Evolutionary conservation across 2,888 invertebrate species (phyloP).

Genomic region (Coremacera marginata): DNA sequence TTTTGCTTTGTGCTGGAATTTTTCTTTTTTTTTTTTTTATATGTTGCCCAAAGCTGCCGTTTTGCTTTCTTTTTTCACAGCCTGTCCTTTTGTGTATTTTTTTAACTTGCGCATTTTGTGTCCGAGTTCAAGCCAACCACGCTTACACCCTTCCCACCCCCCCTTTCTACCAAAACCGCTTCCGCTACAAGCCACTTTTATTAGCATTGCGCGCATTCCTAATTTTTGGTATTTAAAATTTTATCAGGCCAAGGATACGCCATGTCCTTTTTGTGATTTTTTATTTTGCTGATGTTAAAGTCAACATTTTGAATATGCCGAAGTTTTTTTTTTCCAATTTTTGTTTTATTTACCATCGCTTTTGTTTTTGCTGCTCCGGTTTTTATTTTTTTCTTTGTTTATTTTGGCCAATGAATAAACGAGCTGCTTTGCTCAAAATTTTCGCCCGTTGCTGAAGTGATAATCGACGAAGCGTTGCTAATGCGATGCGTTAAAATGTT

Average conservation of each 20-base stretch:
- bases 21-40: too few relatives aligned
- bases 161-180: neutral
- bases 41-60: too few relatives aligned
- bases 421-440: neutral
- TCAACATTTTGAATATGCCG: too few relatives aligned
- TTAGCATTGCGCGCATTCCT: constrained; percentile 8
- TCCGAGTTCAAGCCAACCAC: too few relatives aligned
- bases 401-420: neutral
- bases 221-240: constrained; percentile 7
- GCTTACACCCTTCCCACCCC: neutral
- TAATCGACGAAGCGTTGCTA: constrained; percentile 18
- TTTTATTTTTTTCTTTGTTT: neutral
- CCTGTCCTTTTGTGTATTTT: too few relatives aligned
- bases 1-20: too few relatives aligned
- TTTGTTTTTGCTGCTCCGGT: neutral
- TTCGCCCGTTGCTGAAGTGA: neutral
- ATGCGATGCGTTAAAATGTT: constrained; percentile 13
- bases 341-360: neutral
- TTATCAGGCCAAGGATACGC: constrained; percentile 1
- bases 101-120: too few relatives aligned
- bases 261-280: neutral
- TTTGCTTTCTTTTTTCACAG: too few relatives aligned
- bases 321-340: neutral
- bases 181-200: neutral
- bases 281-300: neutral